These are phyloP conservation scores for Tachysurus vachellii DNA, from an alignment of 2,113 vertebrate species.

Conservation along the genomic window DNA sequence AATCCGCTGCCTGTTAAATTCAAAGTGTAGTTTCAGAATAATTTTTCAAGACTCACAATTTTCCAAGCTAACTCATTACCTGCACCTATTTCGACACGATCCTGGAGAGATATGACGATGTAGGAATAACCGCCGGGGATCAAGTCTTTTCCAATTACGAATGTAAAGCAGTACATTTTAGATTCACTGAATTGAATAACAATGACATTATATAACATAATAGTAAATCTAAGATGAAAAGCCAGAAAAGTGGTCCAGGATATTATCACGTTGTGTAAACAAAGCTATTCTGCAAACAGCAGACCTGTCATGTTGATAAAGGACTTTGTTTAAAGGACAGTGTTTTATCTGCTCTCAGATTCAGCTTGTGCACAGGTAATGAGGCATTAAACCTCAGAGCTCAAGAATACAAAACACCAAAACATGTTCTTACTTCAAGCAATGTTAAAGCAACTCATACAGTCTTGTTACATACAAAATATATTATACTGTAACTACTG, in stretches of 20 bases:
- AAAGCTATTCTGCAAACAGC: neutral
- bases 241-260: neutral
- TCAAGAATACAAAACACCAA: slow-evolving; percentile 10
- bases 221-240: neutral
- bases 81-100: neutral
- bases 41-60: neutral
- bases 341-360: neutral
- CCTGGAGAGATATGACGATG: slow-evolving; percentile 19
- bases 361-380: neutral
- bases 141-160: neutral
- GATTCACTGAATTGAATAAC: neutral
- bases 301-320: neutral
- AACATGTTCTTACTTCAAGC: neutral
- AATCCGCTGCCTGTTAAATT: slow-evolving; percentile 18
- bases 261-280: too few relatives aligned
- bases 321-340: neutral
- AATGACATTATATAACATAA: neutral
- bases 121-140: neutral
- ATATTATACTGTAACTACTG: neutral
- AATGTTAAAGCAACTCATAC: neutral
- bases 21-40: slow-evolving; percentile 32
- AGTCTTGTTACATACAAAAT: neutral
- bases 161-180: neutral
- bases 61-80: neutral
- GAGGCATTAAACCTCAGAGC: slow-evolving; percentile 43